Evolutionary conservation across 2,888 invertebrate species (phyloP), one percentile per base, ranked within the genome.

Genomic region (Molorchus minor): DNA sequence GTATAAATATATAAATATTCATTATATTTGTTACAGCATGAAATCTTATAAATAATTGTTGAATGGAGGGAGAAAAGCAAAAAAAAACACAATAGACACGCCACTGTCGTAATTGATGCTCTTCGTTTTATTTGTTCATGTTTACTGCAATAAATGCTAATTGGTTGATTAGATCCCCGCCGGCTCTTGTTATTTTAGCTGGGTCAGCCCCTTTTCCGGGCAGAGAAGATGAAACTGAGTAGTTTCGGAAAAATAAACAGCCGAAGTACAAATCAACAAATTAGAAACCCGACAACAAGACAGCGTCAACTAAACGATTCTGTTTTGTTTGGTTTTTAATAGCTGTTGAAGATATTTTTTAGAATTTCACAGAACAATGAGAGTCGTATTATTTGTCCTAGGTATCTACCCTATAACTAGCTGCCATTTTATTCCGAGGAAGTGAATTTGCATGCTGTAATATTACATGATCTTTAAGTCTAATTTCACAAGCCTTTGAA

Each of bases 111-210:
- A 47, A 35, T 47, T 19, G 19, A 2, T 35, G 25, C 15, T 15
- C 49, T 38, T 29, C n/a, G 13, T 13, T 49, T 29, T 49, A 25
- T 49, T 49, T 49, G 49, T 49, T 38, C 41, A 25, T 17, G 30
- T 30, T 41, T 30, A 52, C 52, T 45, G 29, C 20, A 55, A 62
- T 55, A 61, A 56, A 65, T 64, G 63, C 58, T 68, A 65, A 66
- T 66, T 63, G 61, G 61, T 56, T 64, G 65, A 65, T 69, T 64
- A 61, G 53, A 35, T 15, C 51, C 58, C 58, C 40, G 45, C 33
- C 20, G 56, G 21, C 33, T 49, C 12, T 41, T 56, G 61, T 56
- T 61, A 56, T 61, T 61, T 61, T 61, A 53, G 15, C 20, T 21
- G 30, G 15, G 29, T 47, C 8, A 35, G 38, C 12, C 16, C 19